These are phyloP conservation scores for Myiotriccus ornatus DNA, from an alignment of 2,797 vertebrate genomes.

Conservation along the genomic window DNA sequence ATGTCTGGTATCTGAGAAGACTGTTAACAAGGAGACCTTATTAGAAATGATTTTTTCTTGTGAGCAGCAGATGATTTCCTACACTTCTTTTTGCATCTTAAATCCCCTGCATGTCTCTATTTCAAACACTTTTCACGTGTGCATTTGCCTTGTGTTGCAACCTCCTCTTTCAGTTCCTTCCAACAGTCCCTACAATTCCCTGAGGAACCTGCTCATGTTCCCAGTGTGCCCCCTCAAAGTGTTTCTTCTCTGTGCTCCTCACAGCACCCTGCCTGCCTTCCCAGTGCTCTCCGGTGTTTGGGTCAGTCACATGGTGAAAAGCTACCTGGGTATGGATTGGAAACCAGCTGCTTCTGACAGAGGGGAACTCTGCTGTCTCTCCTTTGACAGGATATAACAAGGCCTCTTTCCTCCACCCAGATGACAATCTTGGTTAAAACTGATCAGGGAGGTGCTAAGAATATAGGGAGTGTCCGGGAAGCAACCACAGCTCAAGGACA, in stretches of 20 bases:
- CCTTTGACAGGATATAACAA: neutral
- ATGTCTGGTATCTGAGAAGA: neutral
- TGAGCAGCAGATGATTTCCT: neutral
- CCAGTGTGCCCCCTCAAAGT: neutral
- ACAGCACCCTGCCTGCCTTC: neutral
- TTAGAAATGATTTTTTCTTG: neutral
- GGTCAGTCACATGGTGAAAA: neutral
- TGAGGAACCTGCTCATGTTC: neutral
- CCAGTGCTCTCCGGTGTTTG: accelerated
- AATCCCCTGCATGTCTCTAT: neutral
- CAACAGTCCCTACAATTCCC: accelerated
- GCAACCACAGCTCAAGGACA: neutral
- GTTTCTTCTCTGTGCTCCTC: neutral
- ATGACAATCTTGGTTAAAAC: neutral
- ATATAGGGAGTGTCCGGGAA: neutral
- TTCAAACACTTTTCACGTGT: accelerated
- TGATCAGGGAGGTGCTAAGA: neutral
- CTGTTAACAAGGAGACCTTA: constrained; percentile 1
- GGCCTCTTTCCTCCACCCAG: neutral
- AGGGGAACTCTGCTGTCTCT: neutral
- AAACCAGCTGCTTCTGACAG: neutral
- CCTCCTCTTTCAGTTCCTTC: neutral
- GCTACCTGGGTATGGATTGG: accelerated
- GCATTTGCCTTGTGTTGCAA: neutral
- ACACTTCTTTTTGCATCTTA: neutral